phyloP scores from a whole-genome alignment of 2,113 vertebrate species.

The Pterocles gutturalis region DNA sequence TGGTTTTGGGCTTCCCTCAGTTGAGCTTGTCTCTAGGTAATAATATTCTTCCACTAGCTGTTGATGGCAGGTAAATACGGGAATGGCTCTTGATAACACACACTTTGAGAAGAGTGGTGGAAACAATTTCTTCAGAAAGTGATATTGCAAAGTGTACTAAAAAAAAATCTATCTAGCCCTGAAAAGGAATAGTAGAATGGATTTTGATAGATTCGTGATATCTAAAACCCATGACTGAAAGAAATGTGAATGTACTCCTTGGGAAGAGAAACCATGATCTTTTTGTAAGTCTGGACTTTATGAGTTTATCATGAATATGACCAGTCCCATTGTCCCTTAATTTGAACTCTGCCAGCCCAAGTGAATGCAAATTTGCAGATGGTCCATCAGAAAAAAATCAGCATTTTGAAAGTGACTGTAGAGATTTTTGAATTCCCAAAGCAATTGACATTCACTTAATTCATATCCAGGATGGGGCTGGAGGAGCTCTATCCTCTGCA shows the following conservation, averaged over 20 bases:
- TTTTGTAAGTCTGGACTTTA: neutral
- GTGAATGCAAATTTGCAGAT: neutral
- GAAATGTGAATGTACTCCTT: constrained; percentile 57
- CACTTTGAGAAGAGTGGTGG: neutral
- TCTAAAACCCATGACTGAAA: constrained; percentile 16
- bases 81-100: neutral
- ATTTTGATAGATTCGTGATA: neutral
- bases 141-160: neutral
- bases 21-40: neutral
- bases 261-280: constrained; percentile 14
- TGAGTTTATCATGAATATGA: neutral
- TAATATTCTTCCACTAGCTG: neutral
- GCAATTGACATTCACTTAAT: neutral
- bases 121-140: constrained; percentile 13
- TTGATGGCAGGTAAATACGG: neutral
- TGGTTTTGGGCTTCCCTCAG: constrained; percentile 28
- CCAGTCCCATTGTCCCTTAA: neutral
- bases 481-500: neutral
- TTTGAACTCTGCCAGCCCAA: neutral
- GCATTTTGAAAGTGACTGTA: neutral
- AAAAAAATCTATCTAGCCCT: neutral
- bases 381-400: neutral
- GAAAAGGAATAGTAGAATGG: neutral
- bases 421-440: neutral
- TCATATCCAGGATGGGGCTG: neutral